Base-by-base conservation (phyloP, 2,113 vertebrate species). In the Odobenus rosmarus region DNA sequence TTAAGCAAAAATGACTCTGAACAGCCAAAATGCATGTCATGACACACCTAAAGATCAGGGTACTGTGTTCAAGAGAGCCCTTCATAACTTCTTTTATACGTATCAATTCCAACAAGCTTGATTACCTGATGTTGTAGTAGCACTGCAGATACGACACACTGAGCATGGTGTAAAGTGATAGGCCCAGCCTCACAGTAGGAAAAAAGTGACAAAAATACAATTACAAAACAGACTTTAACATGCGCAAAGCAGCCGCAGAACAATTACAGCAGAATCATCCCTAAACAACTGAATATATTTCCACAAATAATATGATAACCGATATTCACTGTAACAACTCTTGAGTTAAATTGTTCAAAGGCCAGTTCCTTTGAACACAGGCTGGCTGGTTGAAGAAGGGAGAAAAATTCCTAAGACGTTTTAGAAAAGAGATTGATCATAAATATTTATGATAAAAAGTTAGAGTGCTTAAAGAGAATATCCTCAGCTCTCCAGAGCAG, bases 371-470 rank as follows among this genome's bases (percentile, higher is more conserved):
- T 80, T 72, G 31, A 83, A 82, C 33, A 57, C 6, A 67, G 49
- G 36, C 77, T 93, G 46, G 7, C 12, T 64, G n/a, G 39, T 3
- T 57, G 18, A 95, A 64, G 42, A 95, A 87, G 33, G 51, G 31
- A 95, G 24, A 90, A 59, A 94, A 92, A 16, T 72, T 88, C 62
- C 51, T 18, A 59, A 53, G 10, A 28, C 18, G 46, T 86, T 87
- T 93, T 77, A 85, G 59, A 31, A 64, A 85, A 85, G 46, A 53
- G 79, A 53, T 15, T 24, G n/a, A 86, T 83, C 57, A 57, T 67
- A 92, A 91, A 74, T 88, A 23, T 81, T 94, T 84, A 71, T 24
- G 80, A 72, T 61, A 46, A 96, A 82, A 92, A 92, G 12, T n/a
- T 62, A 74, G 74, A 71, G 36, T 42, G 24, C 15, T 62, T 71